Evolutionary conservation across 1,140 invertebrate genomes (phyloP), one percentile per base, ranked within the genome.

Genomic region (Drosophila tsacasi): DNA sequence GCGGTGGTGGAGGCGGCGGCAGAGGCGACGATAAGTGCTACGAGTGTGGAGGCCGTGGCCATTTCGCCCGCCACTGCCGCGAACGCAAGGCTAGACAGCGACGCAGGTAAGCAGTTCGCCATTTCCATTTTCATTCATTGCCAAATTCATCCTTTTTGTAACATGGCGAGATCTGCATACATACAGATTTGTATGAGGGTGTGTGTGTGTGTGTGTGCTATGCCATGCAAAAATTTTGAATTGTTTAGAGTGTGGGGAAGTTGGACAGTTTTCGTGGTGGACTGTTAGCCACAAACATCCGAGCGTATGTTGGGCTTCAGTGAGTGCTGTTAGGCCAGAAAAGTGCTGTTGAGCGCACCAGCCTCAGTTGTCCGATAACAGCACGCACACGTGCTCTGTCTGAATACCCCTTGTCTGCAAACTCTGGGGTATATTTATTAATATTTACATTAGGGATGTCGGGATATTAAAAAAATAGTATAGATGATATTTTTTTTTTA

Each of bases 21-120:
- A 75, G 87, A 35, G 76, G 91, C 23, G 95, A 97, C 80, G 96
- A 97, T 89, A 91, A 91, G 60, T 98, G 98, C 93, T 98, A 98
- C 93, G 97, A 98, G 86, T 98, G 98, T 94, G 97, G 97, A 10
- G 97, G 97, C 79, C 94, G 97, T 52, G 98, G 98, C 5, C 98
- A 99, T 90, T 98, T 98, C 94, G 97, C 97, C 50, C 94, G 97
- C 77, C 97, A 98, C 92, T 98, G 98, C 91, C 95, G 95, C 12
- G 85, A 90, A 35, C 75, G 85, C 1, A 90, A 90, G 46, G 79
- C 85, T 9, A 69, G 85, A 46, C 85, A 90, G 59, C 79, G 85
- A 82, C 85, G 85, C 85, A 90, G 85, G 85, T 90, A 69, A 90
- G 85, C 79, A 39, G 37, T 44, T 49, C 61, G 62, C 46, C 66